Base-by-base conservation (phyloP, 2,888 invertebrate genomes). In the Xestia xanthographa region DNA sequence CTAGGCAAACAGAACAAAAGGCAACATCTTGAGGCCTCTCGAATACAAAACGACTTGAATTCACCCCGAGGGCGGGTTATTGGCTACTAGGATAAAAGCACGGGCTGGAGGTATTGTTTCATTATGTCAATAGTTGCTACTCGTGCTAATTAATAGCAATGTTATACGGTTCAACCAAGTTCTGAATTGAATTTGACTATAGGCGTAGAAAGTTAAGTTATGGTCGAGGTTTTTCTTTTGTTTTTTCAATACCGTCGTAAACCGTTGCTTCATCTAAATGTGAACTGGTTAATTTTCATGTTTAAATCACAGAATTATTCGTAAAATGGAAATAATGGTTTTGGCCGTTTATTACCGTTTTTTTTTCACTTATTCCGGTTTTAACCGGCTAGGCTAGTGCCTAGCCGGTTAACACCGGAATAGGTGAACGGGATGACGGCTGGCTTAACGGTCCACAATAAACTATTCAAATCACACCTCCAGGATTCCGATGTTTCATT, bases 1-100 rank as follows among this genome's bases (percentile, higher is more conserved):
- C 75, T 38, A 83, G 56, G 74, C 69, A 66, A 76, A n/a, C 62
- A 75, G 56, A 82, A 85, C 83, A 84, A 83, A 68, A 82, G 29
- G 56, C 65, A 79, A 66, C 66, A 73, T 74, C 76, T 70, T 58
- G 56, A 70, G 65, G 43, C 66, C 12, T 43, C 65, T 69, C 63
- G 63, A 73, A 72, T 38, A 79, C 76, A 83, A 83, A 53, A 66
- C 43, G 53, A 43, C 66, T 65, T 58, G 41, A 75, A 79, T 76
- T 71, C 66, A 48, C 50, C 68, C 71, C 22, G n/a, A 71, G 22
- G 66, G n/a, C 41, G 41, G 58, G 70, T 60, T 65, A 70, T 45
- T 69, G 48, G 53, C 2, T 80, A 84, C 84, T 58, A 83, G 80
- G 70, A 50, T 65, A 65, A 62, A 68, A 79, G 58, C 71, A 66